Conservation (phyloP, 2,797 vertebrate species). For the Urocyon cinereoargenteus region DNA sequence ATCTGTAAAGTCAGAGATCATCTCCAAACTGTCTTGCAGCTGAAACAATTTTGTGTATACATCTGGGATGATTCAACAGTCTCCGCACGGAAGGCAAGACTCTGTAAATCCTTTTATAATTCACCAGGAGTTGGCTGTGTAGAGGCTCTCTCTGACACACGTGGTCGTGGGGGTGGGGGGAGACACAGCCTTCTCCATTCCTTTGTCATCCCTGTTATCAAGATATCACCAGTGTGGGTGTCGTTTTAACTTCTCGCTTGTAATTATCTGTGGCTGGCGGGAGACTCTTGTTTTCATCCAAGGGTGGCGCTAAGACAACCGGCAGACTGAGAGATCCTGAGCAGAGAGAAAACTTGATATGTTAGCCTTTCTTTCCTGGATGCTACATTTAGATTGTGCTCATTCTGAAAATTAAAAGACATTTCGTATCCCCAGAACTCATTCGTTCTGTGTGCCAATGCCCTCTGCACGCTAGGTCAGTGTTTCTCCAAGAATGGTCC, state of each 20-base stretch:
- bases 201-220: not conserved
- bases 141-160: not conserved
- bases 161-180: not conserved
- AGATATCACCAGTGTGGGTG: not conserved
- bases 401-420: slow-evolving; percentile 52
- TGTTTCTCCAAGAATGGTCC: not conserved
- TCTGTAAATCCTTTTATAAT: not conserved
- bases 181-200: not conserved
- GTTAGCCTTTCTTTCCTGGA: slow-evolving; percentile 37
- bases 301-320: not conserved
- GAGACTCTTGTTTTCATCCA: not conserved
- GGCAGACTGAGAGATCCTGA: not conserved
- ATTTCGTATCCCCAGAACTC: not conserved
- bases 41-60: slow-evolving; percentile 27
- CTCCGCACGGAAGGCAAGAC: not conserved
- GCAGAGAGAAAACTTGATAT: not conserved
- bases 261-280: slow-evolving; percentile 4
- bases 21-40: slow-evolving; percentile 23
- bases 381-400: not conserved
- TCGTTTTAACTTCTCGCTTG: slow-evolving; percentile 23
- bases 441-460: not conserved
- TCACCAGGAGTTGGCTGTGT: not conserved
- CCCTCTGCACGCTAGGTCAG: not conserved
- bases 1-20: slow-evolving; percentile 20
- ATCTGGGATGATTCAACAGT: not conserved